Evolutionary conservation across 2,797 vertebrate genomes (phyloP).

Genomic region (Eupleurogrammus muticus): DNA sequence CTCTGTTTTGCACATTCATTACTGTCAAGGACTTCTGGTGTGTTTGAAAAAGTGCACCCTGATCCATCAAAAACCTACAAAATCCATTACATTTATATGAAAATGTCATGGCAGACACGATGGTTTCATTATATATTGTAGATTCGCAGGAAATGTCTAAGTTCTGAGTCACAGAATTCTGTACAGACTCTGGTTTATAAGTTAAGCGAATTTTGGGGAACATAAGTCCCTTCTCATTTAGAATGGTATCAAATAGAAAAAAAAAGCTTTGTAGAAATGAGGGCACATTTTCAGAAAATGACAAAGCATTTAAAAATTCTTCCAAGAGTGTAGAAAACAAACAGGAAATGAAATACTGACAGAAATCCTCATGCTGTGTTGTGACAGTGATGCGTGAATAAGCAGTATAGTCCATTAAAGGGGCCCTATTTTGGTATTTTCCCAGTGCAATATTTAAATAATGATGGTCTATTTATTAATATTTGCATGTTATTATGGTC

Average conservation of each 20-base stretch:
- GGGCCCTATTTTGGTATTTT: too few species aligned
- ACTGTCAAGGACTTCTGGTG: slow-evolving; percentile 54
- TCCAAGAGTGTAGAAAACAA: not conserved
- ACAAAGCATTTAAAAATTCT: slow-evolving; percentile 3
- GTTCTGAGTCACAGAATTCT: slow-evolving; percentile 31
- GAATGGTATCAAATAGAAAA: slow-evolving; percentile 10
- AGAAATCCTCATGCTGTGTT: not conserved
- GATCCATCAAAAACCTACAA: slow-evolving; percentile 50
- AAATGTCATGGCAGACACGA: slow-evolving; percentile 48
- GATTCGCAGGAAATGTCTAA: slow-evolving; percentile 30
- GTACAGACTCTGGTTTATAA: slow-evolving; percentile 3
- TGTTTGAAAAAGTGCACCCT: slow-evolving; percentile 55
- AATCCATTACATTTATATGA: slow-evolving; percentile 51
- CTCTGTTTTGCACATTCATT: slow-evolving; percentile 55
- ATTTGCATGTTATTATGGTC: too few species aligned
- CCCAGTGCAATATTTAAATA: too few species aligned
- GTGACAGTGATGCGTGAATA: not conserved
- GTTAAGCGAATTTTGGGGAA: slow-evolving; percentile 8
- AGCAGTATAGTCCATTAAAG: not conserved
- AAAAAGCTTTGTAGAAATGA: slow-evolving; percentile 1
- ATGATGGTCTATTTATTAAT: too few species aligned
- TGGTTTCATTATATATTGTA: slow-evolving; percentile 35
- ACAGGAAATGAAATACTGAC: not conserved
- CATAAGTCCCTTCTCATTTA: slow-evolving; percentile 28
- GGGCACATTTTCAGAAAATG: not conserved